Conservation (phyloP, 2,888 invertebrate species). For the Clivina fossor region DNA sequence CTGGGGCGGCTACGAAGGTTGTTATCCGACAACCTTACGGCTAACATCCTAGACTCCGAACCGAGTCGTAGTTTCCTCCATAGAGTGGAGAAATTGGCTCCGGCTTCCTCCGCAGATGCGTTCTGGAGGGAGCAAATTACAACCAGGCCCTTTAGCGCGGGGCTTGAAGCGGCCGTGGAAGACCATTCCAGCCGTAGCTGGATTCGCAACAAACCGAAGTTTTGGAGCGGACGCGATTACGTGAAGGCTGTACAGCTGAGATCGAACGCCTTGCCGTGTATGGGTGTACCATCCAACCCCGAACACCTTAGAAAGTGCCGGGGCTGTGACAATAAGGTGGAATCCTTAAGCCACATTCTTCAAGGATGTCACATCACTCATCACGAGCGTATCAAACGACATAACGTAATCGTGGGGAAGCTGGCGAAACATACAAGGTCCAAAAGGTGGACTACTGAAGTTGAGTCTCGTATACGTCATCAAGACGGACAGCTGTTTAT, state of each 20-base stretch:
- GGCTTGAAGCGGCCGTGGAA: too few relatives aligned
- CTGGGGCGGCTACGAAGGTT: too few relatives aligned
- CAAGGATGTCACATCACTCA: slow-evolving; percentile 40
- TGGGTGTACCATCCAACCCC: slow-evolving; percentile 33
- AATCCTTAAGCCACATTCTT: slow-evolving; percentile 35
- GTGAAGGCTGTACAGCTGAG: slow-evolving; percentile 35
- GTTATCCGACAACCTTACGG: too few relatives aligned
- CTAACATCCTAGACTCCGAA: too few relatives aligned
- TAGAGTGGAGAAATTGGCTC: too few relatives aligned
- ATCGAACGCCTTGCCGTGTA: slow-evolving; percentile 31
- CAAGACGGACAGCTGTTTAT: slow-evolving; percentile 1
- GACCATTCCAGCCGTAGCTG: slow-evolving; percentile 38
- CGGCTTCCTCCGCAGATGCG: too few relatives aligned
- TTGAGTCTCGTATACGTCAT: slow-evolving; percentile 1
- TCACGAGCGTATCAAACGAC: slow-evolving; percentile 33
- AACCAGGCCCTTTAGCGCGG: too few relatives aligned
- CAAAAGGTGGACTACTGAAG: slow-evolving; percentile 6
- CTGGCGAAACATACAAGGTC: not conserved
- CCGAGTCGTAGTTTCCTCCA: too few relatives aligned
- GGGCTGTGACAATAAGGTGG: slow-evolving; percentile 24
- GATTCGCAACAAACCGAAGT: slow-evolving; percentile 29
- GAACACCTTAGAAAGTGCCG: slow-evolving; percentile 22
- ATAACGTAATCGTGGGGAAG: slow-evolving; percentile 27
- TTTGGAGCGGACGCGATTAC: slow-evolving; percentile 37
- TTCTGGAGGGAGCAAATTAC: too few relatives aligned